Percentiles rank a stretch among this genome's conserved stretches.
phyloP scores from a whole-genome alignment of 2,113 vertebrate species.

The Elaphurus davidianus region DNA sequence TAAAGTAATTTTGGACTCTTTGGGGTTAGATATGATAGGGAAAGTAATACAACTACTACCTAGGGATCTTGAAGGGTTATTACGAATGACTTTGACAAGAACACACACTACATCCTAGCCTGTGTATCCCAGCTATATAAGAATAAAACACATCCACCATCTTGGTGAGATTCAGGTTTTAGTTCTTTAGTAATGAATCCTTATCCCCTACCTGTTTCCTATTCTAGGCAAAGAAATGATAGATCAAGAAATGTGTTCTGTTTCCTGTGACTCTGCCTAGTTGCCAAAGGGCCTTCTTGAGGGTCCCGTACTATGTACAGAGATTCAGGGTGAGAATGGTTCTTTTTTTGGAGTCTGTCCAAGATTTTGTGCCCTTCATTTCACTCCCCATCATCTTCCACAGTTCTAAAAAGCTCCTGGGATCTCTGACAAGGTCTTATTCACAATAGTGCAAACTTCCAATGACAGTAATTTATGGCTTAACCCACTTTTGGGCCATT shows the following conservation, averaged over 20 bases:
- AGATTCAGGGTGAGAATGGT: not conserved
- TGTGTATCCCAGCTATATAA: not conserved
- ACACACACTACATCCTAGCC: not conserved
- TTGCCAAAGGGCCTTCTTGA: not conserved
- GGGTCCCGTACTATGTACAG: not conserved
- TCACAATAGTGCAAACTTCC: constrained; percentile 36
- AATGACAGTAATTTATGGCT: constrained; percentile 55
- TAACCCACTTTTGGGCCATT: constrained; percentile 52
- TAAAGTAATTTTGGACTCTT: not conserved
- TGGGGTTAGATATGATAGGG: not conserved
- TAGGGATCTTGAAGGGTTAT: not conserved
- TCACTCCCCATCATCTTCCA: not conserved
- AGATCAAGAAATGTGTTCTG: not conserved
- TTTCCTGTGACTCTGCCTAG: not conserved
- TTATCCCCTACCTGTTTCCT: not conserved
- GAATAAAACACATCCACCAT: constrained; percentile 1
- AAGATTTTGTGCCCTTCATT: not conserved
- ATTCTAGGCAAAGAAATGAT: not conserved
- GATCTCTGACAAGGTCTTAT: constrained; percentile 28
- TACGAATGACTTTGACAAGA: not conserved
- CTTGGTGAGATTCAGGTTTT: not conserved
- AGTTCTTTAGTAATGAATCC: not conserved
- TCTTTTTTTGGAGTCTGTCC: not conserved
- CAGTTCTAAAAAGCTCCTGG: constrained; percentile 11
- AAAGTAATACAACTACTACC: not conserved